These are phyloP conservation scores for Distichodus sexfasciatus DNA, from an alignment of 2,797 vertebrate species.

Conservation along the genomic window DNA sequence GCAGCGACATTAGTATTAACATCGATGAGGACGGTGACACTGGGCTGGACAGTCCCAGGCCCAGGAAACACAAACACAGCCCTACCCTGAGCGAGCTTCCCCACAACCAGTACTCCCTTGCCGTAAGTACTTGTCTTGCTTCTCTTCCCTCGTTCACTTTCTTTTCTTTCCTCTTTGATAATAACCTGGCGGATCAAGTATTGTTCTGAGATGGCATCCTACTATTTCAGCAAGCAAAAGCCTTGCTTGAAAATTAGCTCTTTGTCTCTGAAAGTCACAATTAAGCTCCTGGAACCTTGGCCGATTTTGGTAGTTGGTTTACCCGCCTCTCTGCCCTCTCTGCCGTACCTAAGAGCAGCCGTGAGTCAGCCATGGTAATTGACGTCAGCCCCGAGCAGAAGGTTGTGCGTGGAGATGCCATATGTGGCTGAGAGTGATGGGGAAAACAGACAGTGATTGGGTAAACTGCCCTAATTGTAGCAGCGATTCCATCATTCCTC, in stretches of 20 bases:
- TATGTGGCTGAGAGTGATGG: background rate
- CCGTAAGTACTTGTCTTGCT: slow-evolving; percentile 75
- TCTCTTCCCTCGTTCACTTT: background rate
- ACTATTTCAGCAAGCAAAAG: background rate
- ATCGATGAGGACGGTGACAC: slow-evolving; percentile 68
- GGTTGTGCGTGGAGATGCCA: background rate
- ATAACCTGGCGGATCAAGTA: background rate
- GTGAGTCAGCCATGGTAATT: slow-evolving; percentile 9
- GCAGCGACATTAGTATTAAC: slow-evolving; percentile 18
- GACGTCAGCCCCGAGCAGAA: background rate
- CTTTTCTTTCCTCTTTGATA: background rate
- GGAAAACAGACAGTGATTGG: background rate
- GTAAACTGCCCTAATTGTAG: slow-evolving; percentile 10
- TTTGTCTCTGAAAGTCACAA: background rate
- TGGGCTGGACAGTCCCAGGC: slow-evolving; percentile 69
- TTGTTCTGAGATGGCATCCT: background rate
- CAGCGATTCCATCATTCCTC: background rate
- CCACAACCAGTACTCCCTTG: slow-evolving; percentile 75
- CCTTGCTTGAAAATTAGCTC: background rate
- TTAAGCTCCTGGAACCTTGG: background rate
- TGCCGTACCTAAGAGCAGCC: background rate
- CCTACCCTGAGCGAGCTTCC: slow-evolving; percentile 74
- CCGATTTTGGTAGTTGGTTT: background rate
- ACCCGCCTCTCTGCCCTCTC: background rate
- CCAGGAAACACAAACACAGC: slow-evolving; percentile 79